Evolutionary conservation across 53 echinoderm and acorn worm species (phyloP).

Genomic region (Patiria pectinifera): DNA sequence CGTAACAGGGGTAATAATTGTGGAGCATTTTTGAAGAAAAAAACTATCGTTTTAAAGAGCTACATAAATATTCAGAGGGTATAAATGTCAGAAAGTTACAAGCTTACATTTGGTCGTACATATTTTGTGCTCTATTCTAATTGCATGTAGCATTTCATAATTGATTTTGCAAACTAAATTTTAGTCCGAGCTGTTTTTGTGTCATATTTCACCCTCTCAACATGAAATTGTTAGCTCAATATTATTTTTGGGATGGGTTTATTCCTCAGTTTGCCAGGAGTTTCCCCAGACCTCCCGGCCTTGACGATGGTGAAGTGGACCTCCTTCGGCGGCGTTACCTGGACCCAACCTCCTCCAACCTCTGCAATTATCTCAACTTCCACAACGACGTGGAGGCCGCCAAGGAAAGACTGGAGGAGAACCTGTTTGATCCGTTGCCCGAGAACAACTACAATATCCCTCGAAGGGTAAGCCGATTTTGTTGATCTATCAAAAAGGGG

Average conservation of each 20-base stretch:
- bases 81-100: too few species aligned
- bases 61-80: too few species aligned
- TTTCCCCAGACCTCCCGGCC: constrained; percentile 90
- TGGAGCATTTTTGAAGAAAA: too few species aligned
- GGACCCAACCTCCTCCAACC: constrained; percentile 85
- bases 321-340: constrained; percentile 80
- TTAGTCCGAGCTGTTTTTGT: too few species aligned
- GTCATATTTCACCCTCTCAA: background rate
- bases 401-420: constrained; percentile 76
- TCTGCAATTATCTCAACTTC: constrained; percentile 97
- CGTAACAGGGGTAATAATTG: too few species aligned
- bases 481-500: background rate
- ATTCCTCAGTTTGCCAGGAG: constrained; percentile 84
- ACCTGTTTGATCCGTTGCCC: constrained; percentile 77
- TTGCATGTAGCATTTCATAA: too few species aligned
- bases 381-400: constrained; percentile 93
- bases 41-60: too few species aligned
- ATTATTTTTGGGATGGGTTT: background rate
- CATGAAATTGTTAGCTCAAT: background rate
- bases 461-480: constrained; percentile 67
- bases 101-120: too few species aligned
- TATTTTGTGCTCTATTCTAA: too few species aligned
- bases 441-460: constrained; percentile 94
- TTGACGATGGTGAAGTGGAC: constrained; percentile 76
- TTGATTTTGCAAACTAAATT: too few species aligned